Base-by-base conservation (phyloP, 2,797 vertebrate genomes). In the Amphiprion clarkii region DNA sequence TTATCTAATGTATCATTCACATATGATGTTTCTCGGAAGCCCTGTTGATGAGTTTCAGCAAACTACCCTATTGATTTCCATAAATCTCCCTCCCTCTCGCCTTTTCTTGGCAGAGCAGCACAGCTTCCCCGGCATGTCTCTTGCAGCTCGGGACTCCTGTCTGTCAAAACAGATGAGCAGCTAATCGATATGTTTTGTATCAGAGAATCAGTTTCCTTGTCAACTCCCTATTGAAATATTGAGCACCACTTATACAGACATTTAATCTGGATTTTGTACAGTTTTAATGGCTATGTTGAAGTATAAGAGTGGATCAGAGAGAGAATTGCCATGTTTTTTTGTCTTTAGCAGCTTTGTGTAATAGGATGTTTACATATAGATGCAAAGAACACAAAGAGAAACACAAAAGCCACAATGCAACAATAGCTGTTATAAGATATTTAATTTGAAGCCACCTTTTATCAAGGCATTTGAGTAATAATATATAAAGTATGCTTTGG, bases 41-140 rank as follows among this genome's bases (percentile, higher is more conserved):
- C 36, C 54, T 59, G 29, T 75, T 85, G 85, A 90, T 88, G 76
- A 89, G 67, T 84, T 88, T 86, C 79, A 77, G 84, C 78, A 84
- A 92, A 81, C 78, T 72, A n/a, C 76, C 80, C 23, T 80, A 92
- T 93, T 77, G 89, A 92, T 93, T 89, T 82, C 74, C 63, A 87
- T 89, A 85, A 81, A 88, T 86, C 85, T 79, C 31, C 58, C 48
- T 56, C 29, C 25, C 55, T 49, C 46, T 21, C 55, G 51, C 36
- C 14, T 54, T 55, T 79, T 79, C 51, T 64, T 68, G 63, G 63
- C 85, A 71, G 70, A 71, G 58, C 63, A 33, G 56, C 51, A 39
- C 25, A 69, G 79, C 85, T 87, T 53, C 79, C 83, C 66, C 53
- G 33, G 44, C 60, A 68, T 27, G 78, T 64, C 67, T 63, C 39